A percentile compares a stretch with the other conserved stretches of the same genome.
Evolutionary conservation across 2,888 invertebrate genomes (phyloP).

Genomic region (Rhamphomyia laevipes): DNA sequence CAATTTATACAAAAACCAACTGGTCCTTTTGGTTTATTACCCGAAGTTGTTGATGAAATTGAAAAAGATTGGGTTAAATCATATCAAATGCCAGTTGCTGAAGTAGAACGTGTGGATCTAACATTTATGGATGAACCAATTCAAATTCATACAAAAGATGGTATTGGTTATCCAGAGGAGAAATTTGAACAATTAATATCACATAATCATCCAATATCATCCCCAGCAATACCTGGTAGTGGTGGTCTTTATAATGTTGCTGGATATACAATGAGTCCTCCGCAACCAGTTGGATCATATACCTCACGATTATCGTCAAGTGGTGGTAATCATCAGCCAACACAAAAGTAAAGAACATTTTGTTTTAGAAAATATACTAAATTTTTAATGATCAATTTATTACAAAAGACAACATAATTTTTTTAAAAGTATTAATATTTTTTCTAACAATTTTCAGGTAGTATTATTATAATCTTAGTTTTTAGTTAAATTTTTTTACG

Average conservation of each 20-base stretch:
- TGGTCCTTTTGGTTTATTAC: constrained; percentile 71
- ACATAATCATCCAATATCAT: constrained; percentile 22
- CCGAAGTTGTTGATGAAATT: constrained; percentile 55
- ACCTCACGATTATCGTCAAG: background rate
- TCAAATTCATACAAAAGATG: constrained; percentile 42
- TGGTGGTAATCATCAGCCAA: background rate
- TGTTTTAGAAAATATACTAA: too few relatives aligned
- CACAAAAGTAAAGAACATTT: background rate
- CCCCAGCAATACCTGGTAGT: constrained; percentile 13
- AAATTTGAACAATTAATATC: constrained; percentile 31
- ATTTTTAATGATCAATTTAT: too few relatives aligned
- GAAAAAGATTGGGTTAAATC: constrained; percentile 42
- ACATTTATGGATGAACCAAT: constrained; percentile 39
- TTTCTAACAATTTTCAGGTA: too few relatives aligned
- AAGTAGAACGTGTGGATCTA: constrained; percentile 30
- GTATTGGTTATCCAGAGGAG: constrained; percentile 35
- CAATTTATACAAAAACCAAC: constrained; percentile 41
- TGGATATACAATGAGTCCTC: constrained; percentile 24
- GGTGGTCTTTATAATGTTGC: constrained; percentile 26
- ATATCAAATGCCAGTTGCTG: constrained; percentile 38
- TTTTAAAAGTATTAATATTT: too few relatives aligned
- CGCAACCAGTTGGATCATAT: constrained; percentile 14
- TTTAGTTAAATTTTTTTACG: too few relatives aligned
- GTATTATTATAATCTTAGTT: too few relatives aligned
- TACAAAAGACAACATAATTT: too few relatives aligned